Base-by-base conservation (phyloP, 2,888 invertebrate genomes). In the Shargacucullia verbasci region DNA sequence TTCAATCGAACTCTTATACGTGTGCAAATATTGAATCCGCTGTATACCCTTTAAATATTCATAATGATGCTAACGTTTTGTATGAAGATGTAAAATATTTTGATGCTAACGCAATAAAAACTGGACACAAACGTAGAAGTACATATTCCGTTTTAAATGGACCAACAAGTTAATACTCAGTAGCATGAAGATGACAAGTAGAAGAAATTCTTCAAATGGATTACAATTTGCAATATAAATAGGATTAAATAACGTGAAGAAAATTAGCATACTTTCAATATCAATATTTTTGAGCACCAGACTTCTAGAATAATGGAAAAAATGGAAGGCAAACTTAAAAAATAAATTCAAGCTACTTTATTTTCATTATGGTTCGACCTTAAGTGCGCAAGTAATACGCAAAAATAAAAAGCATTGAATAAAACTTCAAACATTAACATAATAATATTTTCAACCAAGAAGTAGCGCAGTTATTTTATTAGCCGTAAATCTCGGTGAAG, bases 401-500 rank as follows among this genome's bases (percentile, higher is more conserved):
- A 44, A 39, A 13, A 34, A 39, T 9, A 34, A 48, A 62, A 48
- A 52, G 10, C 4, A 20, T 20, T 47, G 47, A 73, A 73, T 63
- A 41, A 54, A 65, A 74, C 37, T 66, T 52, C 40, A 53, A 53
- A 66, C 61, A 66, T 43, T 58, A 71, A 50, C 59, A 59, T 62
- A 52, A 59, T 67, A 75, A 62, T 61, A 71, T 70, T 54, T 60
- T 57, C 45, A 37, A 61, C 48, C 52, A 49, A 55, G 37, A 54
- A 56, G 40, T 44, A 64, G 33, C 44, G 13, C 67, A 76, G 70
- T 69, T 76, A 60, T 76, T 76, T 73, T 76, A 76, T 58, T 58
- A 73, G 56, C 14, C 57, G 74, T 73, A 73, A 73, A 76, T 73
- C 76, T 73, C 34, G 29, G 34, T 43, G 53, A 62, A 75, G 70